These are phyloP conservation scores for Oryzias sinensis DNA, from an alignment of 2,797 vertebrate genomes.

Conservation along the genomic window DNA sequence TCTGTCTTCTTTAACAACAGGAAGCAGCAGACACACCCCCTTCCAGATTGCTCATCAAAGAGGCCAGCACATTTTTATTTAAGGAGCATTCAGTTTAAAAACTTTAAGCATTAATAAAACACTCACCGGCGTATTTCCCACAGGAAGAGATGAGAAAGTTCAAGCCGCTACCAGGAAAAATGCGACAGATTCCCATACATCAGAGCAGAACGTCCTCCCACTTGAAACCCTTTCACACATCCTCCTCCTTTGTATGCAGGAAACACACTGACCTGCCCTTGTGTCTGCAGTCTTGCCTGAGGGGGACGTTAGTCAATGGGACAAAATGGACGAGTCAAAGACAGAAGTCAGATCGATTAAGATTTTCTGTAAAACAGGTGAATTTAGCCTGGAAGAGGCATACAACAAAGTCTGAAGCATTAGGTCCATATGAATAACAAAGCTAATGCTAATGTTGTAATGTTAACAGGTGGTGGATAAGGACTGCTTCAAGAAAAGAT, in stretches of 20 bases:
- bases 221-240: conserved; percentile 1
- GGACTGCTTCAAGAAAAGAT: conserved; percentile 6
- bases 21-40: background rate
- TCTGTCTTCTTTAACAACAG: background rate
- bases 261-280: conserved; percentile 17
- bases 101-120: conserved; percentile 8
- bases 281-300: conserved; percentile 24
- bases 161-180: background rate
- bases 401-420: conserved; percentile 8
- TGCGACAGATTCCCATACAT: conserved; percentile 2
- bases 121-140: background rate
- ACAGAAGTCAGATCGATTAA: conserved; percentile 24
- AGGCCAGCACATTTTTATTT: background rate
- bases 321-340: conserved; percentile 29
- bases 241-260: conserved; percentile 36
- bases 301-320: conserved; percentile 29
- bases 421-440: conserved; percentile 6
- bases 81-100: too few relatives aligned
- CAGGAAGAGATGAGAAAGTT: background rate
- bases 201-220: conserved; percentile 2
- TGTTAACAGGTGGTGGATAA: conserved; percentile 1
- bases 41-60: background rate
- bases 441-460: background rate
- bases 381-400: conserved; percentile 6
- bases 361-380: conserved; percentile 14